These are phyloP conservation scores for Caranx ignobilis DNA, from an alignment of 2,113 vertebrate species.

Conservation along the genomic window DNA sequence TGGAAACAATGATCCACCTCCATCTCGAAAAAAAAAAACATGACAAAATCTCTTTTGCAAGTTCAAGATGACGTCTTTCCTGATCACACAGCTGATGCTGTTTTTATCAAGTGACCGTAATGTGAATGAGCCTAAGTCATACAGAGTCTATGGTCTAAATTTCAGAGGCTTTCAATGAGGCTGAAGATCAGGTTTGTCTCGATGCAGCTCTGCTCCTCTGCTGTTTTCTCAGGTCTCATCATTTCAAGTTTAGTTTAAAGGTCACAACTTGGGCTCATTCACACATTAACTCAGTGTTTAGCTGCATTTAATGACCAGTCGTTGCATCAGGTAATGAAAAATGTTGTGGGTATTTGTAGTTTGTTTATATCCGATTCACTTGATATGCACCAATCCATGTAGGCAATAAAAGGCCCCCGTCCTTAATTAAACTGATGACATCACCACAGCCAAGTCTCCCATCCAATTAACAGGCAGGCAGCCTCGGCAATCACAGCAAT, in stretches of 20 bases:
- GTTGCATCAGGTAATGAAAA: background rate
- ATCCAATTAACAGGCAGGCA: background rate
- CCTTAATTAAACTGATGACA: background rate
- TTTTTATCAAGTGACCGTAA: conserved; percentile 29
- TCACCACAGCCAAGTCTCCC: background rate
- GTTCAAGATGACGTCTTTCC: background rate
- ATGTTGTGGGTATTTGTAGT: background rate
- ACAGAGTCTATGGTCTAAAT: background rate
- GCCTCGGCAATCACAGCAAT: background rate
- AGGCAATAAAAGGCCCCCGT: background rate
- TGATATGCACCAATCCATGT: background rate
- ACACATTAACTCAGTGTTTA: background rate
- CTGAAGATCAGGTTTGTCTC: conserved; percentile 29
- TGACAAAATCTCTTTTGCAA: background rate
- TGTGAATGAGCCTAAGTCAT: conserved; percentile 1
- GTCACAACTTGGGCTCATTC: conserved; percentile 14
- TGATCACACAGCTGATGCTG: background rate
- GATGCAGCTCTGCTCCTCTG: conserved; percentile 25
- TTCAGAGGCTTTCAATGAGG: conserved; percentile 17
- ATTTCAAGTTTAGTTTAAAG: no score
- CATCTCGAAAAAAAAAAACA: background rate
- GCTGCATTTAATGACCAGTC: background rate
- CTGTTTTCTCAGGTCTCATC: background rate
- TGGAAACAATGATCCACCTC: conserved; percentile 30
- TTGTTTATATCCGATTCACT: background rate